Evolutionary conservation across 2,113 vertebrate genomes (phyloP), one percentile per base, ranked within the genome.

Genomic region (Zonotrichia leucophrys): DNA sequence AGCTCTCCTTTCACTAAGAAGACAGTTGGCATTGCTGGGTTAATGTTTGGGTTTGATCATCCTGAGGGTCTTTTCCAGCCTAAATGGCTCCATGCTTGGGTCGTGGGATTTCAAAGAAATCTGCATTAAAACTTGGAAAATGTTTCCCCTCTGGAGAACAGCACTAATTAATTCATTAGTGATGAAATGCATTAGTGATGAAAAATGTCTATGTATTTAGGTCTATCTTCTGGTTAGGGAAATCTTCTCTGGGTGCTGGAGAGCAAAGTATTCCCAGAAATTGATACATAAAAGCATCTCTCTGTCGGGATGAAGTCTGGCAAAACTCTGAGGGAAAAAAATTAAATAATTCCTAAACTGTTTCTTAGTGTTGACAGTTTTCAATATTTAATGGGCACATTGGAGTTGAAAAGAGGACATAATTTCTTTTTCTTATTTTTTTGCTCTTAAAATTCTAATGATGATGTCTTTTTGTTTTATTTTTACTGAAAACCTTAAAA

Each of bases 111-210:
- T 96, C 81, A 92, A 83, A 93, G 68, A 92, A 74, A 93, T 58
- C 10, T 4, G 15, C 44, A 83, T 81, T 84, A 84, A 90, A 92
- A 87, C 55, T 67, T 77, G 53, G 68, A 90, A 79, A 82, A 55
- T 55, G 31, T 76, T 96, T 80, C 31, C 58, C 75, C 79, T 62
- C 73, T 87, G 69, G 89, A 85, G 70, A 96, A 16, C 33, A 83
- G 33, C 16, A 33, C 80, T 96, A 93, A 97, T 96, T 94, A 96
- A 97, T 95, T 96, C 89, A 94, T 96, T 97, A 95, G 84, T 44
- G 50, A 87, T 94, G 81, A 77, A 92, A 96, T 62, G 28, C 83
- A 88, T 78, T 83, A 77, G 58, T 68, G 78, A 91, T 87, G 87
- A 85, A 91, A 83, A 87, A 87, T 31, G 17, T 67, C 88, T 82